Percentiles rank a stretch among this genome's conserved stretches.
These are phyloP conservation scores for Rhagoletis zephyria DNA, from an alignment of 1,140 invertebrate species.

Conservation along the genomic window DNA sequence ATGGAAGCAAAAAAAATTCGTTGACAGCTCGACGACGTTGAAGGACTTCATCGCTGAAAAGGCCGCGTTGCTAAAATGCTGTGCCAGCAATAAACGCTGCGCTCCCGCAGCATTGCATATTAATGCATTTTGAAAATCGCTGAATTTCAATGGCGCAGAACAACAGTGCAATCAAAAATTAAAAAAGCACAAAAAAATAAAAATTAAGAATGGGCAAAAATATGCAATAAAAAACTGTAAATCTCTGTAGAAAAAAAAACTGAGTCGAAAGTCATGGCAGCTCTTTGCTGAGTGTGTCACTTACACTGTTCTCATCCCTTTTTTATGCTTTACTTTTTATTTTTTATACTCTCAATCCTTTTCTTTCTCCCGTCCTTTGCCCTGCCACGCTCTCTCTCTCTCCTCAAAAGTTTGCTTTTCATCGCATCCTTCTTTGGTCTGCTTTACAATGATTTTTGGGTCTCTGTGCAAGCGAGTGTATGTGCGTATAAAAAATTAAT, in stretches of 20 bases:
- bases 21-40: conserved; percentile 47
- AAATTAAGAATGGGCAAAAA: not conserved
- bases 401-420: not conserved
- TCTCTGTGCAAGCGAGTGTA: conserved; percentile 6
- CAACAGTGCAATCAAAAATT: not conserved
- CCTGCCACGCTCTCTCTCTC: not conserved
- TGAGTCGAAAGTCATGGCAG: no score
- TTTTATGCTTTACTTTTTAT: no score
- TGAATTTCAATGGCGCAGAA: not conserved
- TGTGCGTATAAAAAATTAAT: conserved; percentile 69
- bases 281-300: no score
- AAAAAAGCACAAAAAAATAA: not conserved
- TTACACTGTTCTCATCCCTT: no score
- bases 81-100: not conserved
- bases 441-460: not conserved
- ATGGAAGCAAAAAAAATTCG: not conserved
- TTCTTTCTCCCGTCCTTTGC: not conserved
- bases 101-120: not conserved
- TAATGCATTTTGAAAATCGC: conserved; percentile 20
- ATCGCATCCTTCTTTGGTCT: not conserved
- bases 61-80: conserved; percentile 39
- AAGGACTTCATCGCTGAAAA: conserved; percentile 29
- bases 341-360: no score
- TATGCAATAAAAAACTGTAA: not conserved
- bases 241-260: not conserved